Evolutionary conservation across 2,888 invertebrate genomes (phyloP).

Genomic region (Heliconius sara): DNA sequence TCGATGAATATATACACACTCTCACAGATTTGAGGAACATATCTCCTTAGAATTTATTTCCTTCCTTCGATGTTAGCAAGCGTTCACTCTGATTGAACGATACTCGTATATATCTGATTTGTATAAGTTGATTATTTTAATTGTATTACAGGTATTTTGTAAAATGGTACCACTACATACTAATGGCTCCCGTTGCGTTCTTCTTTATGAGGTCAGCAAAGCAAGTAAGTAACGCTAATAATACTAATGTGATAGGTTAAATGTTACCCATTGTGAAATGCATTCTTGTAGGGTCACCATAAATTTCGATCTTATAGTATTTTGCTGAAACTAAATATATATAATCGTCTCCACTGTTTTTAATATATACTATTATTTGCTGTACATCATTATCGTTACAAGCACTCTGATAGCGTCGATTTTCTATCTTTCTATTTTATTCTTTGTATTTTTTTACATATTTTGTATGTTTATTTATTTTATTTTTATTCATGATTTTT

Average conservation of each 20-base stretch:
- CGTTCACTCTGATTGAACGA: too few relatives aligned
- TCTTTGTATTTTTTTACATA: too few relatives aligned
- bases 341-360: not conserved
- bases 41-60: too few relatives aligned
- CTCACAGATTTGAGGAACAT: too few relatives aligned
- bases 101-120: too few relatives aligned
- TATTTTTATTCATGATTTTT: too few relatives aligned
- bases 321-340: not conserved
- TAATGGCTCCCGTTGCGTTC: conserved; percentile 88
- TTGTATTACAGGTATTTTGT: conserved; percentile 72
- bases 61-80: too few relatives aligned
- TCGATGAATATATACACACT: not conserved
- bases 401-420: too few relatives aligned
- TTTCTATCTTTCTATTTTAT: too few relatives aligned
- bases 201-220: conserved; percentile 88
- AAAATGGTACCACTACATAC: conserved; percentile 89
- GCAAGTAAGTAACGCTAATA: conserved; percentile 82
- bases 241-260: conserved; percentile 3
- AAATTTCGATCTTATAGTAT: not conserved
- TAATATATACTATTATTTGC: too few relatives aligned
- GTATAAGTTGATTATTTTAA: not conserved
- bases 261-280: not conserved
- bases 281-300: conserved; percentile 9
- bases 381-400: too few relatives aligned
- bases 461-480: too few relatives aligned